Evolutionary conservation across 2,888 invertebrate genomes (phyloP).

Genomic region (Scaptomyza tumidula): DNA sequence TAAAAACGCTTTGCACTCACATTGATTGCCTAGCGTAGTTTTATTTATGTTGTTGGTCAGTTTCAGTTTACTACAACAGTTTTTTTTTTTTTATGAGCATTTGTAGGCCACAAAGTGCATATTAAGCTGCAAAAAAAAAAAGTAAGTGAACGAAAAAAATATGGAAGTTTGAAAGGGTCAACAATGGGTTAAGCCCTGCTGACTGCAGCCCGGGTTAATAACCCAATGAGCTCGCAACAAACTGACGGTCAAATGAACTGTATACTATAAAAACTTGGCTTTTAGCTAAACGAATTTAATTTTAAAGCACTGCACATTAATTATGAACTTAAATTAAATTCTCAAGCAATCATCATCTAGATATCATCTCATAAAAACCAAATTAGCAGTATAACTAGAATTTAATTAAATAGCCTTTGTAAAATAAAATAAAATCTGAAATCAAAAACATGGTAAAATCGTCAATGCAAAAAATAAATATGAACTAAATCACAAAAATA

Average conservation of each 20-base stretch:
- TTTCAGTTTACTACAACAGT: constrained; percentile 60
- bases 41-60: constrained; percentile 73
- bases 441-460: background rate
- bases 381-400: background rate
- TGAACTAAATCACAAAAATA: too few relatives aligned
- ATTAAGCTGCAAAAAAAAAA: constrained; percentile 58
- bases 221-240: constrained; percentile 37
- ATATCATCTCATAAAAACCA: background rate
- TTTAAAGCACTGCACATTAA: constrained; percentile 20
- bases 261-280: constrained; percentile 12
- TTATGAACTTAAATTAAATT: constrained; percentile 9
- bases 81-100: constrained; percentile 52
- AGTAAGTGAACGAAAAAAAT: constrained; percentile 10
- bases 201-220: constrained; percentile 51
- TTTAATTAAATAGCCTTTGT: too few relatives aligned
- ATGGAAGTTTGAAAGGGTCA: constrained; percentile 30
- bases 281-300: constrained; percentile 26
- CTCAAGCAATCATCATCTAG: background rate
- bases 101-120: constrained; percentile 77
- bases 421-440: background rate
- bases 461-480: too few relatives aligned
- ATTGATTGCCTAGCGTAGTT: constrained; percentile 75
- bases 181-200: constrained; percentile 48
- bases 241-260: constrained; percentile 37
- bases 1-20: constrained; percentile 77